Conservation (phyloP, 2,888 invertebrate genomes). For the Chloromyia formosa region DNA sequence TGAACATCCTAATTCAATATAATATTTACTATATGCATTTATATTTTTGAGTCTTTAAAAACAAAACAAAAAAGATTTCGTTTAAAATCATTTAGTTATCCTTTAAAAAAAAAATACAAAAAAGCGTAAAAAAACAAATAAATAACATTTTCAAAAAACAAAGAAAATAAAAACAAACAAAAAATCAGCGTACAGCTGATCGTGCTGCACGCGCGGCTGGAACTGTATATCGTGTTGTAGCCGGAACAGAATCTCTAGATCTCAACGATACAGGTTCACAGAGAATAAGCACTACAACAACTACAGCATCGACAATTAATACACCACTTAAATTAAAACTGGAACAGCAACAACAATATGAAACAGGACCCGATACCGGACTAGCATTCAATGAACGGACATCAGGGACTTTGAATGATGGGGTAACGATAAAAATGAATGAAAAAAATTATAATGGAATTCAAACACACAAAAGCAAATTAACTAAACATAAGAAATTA, state of each 20-base stretch:
- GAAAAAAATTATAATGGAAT: neutral
- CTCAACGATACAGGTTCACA: conserved; percentile 50
- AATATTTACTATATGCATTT: too few species aligned
- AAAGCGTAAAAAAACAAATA: conserved; percentile 8
- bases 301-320: neutral
- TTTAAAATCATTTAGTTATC: too few species aligned
- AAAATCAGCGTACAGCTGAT: conserved; percentile 76
- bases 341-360: conserved; percentile 22
- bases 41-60: neutral
- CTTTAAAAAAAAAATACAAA: conserved; percentile 5
- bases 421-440: conserved; percentile 47
- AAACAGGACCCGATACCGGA: conserved; percentile 40
- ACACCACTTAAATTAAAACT: too few species aligned
- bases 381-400: conserved; percentile 63
- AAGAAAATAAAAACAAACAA: conserved; percentile 46
- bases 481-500: too few species aligned
- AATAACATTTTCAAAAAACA: conserved; percentile 33
- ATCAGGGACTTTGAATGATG: conserved; percentile 58
- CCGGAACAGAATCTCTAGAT: conserved; percentile 79
- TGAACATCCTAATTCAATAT: too few species aligned
- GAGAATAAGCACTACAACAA: conserved; percentile 23
- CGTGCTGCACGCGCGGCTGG: conserved; percentile 82
- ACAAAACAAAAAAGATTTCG: neutral
- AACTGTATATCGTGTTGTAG: conserved; percentile 80
- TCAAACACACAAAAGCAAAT: conserved; percentile 18